Conservation (phyloP, 2,888 invertebrate genomes). For the Steinernema hermaphroditum region DNA sequence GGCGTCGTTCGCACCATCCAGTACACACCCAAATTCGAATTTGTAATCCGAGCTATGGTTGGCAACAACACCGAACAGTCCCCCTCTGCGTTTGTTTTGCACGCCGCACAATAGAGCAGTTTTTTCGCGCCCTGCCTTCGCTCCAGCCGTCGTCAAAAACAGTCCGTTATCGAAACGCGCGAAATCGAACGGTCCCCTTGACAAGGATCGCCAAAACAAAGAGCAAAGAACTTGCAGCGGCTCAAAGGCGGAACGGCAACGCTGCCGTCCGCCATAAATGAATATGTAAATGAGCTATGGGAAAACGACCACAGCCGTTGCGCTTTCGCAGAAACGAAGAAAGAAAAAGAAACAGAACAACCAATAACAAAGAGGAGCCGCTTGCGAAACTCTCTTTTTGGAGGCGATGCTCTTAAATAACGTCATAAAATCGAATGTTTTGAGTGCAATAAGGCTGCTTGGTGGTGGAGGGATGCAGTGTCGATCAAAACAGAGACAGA, state of each 20-base stretch:
- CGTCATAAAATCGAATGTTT: too few species aligned
- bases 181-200: not conserved
- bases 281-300: not conserved
- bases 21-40: not conserved
- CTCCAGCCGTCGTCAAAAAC: not conserved
- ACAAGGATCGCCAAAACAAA: not conserved
- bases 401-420: too few species aligned
- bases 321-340: not conserved
- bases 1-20: not conserved
- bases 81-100: not conserved
- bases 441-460: too few species aligned
- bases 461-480: too few species aligned
- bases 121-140: not conserved
- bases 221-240: not conserved
- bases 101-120: not conserved
- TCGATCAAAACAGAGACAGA: too few species aligned
- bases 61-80: not conserved
- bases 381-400: too few species aligned
- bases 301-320: not conserved
- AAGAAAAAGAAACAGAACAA: too few species aligned
- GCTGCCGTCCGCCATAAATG: not conserved
- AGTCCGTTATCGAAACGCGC: constrained; percentile 12
- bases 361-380: too few species aligned
- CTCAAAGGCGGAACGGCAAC: not conserved
- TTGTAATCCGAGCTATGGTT: not conserved